Evolutionary conservation across 2,797 vertebrate species (phyloP).

Genomic region (Sebastes aleutianus): DNA sequence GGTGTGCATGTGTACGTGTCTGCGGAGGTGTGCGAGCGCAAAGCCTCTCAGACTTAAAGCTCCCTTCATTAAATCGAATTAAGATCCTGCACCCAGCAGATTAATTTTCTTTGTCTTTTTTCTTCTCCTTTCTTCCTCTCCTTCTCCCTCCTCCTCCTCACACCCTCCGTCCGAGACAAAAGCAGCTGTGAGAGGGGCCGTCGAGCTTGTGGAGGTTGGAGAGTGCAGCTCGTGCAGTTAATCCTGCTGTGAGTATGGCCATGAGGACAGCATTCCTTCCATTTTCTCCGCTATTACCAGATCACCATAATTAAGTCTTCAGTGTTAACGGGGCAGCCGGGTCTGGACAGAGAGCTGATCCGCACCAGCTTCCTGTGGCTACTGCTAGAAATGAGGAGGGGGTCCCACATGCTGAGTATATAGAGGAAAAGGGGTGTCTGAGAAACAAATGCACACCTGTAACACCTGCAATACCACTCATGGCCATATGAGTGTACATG

Average conservation of each 20-base stretch:
- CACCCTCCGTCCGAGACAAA: constrained; percentile 66
- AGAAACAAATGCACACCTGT: constrained; percentile 45
- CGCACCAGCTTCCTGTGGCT: constrained; percentile 66
- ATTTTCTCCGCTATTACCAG: constrained; percentile 79
- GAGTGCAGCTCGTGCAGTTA: constrained; percentile 80
- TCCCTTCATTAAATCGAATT: constrained; percentile 82
- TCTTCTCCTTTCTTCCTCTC: constrained; percentile 55
- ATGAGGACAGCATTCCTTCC: constrained; percentile 82
- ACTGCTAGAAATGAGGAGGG: constrained; percentile 34
- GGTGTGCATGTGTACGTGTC: constrained; percentile 58
- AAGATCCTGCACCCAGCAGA: constrained; percentile 80
- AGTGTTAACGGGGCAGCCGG: constrained; percentile 63
- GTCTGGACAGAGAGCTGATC: constrained; percentile 63
- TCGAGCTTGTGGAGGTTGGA: constrained; percentile 66
- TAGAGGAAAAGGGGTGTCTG: background rate
- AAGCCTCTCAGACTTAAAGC: constrained; percentile 72
- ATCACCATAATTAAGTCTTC: constrained; percentile 81
- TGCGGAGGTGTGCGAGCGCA: constrained; percentile 60
- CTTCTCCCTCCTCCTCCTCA: constrained; percentile 44
- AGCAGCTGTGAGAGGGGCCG: constrained; percentile 74
- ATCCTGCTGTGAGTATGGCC: constrained; percentile 77
- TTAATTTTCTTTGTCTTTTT: constrained; percentile 76
- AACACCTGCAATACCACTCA: constrained; percentile 49
- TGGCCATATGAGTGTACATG: background rate
- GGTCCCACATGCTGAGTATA: background rate